phyloP scores from a whole-genome alignment of 2,888 invertebrate species.

The Blera fallax region DNA sequence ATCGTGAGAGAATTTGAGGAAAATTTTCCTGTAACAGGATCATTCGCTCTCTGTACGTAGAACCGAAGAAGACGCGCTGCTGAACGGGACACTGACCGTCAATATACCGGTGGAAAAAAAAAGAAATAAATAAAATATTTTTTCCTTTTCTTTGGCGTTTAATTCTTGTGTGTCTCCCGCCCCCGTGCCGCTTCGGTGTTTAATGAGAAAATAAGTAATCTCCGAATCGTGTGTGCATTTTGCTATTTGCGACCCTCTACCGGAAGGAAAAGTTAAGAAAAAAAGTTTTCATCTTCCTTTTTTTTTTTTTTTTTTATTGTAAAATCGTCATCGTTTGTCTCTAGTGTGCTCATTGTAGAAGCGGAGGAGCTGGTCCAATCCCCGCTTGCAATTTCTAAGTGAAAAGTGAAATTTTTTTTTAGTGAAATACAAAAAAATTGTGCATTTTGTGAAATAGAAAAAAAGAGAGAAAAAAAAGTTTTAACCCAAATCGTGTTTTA shows the following conservation, averaged over 20 bases:
- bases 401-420: neutral
- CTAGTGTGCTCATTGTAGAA: neutral
- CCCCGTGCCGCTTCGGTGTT: slow-evolving; percentile 17
- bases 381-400: neutral
- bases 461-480: slow-evolving; percentile 3
- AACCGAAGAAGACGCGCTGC: slow-evolving; percentile 50
- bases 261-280: no score
- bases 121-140: neutral
- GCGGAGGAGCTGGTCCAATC: neutral
- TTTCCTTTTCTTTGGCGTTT: slow-evolving; percentile 12
- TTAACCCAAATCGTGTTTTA: slow-evolving; percentile 43
- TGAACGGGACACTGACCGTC: slow-evolving; percentile 66
- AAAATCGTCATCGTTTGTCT: neutral
- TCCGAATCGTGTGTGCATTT: slow-evolving; percentile 24
- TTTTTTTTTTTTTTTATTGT: no score
- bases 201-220: neutral
- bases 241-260: neutral
- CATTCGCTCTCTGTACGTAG: slow-evolving; percentile 67
- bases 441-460: slow-evolving; percentile 2
- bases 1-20: slow-evolving; percentile 36
- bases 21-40: slow-evolving; percentile 64
- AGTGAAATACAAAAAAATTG: neutral
- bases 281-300: slow-evolving; percentile 2
- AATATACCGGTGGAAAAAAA: slow-evolving; percentile 58
- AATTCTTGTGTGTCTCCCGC: slow-evolving; percentile 3